A percentile compares a stretch with the other conserved stretches of the same genome.
Conservation (phyloP, 2,797 vertebrate species). For the Hirundo rustica region DNA sequence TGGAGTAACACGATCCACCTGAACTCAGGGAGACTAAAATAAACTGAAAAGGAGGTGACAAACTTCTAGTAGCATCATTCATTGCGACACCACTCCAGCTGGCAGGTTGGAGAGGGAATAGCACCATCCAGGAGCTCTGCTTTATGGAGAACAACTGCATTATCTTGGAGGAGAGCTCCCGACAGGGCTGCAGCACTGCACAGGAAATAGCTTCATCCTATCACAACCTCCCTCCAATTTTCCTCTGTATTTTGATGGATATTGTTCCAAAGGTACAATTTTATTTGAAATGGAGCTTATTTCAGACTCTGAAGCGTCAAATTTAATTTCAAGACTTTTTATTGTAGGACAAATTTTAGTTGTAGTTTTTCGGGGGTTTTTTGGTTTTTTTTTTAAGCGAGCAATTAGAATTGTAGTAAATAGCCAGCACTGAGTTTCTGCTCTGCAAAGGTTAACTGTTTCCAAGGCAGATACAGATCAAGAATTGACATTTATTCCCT, state of each 20-base stretch:
- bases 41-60: background rate
- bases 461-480: slow-evolving; percentile 14
- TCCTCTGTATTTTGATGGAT: slow-evolving; percentile 12
- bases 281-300: slow-evolving; percentile 37
- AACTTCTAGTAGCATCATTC: background rate
- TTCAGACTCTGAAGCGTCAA: slow-evolving; percentile 26
- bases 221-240: slow-evolving; percentile 31
- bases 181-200: background rate
- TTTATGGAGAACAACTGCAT: background rate
- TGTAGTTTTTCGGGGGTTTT: no score
- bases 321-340: slow-evolving; percentile 43
- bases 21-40: background rate
- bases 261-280: slow-evolving; percentile 30
- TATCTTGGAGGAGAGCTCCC: slow-evolving; percentile 4
- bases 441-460: background rate
- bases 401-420: background rate
- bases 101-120: background rate
- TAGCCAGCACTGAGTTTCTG: background rate
- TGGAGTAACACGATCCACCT: rapidly evolving
- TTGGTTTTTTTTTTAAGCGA: background rate
- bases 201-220: slow-evolving; percentile 14
- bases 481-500: slow-evolving; percentile 32
- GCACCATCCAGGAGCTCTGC: background rate
- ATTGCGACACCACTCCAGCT: background rate
- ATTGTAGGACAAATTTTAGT: background rate